phyloP scores from a whole-genome alignment of 2,797 vertebrate species.

The Antrozous pallidus region DNA sequence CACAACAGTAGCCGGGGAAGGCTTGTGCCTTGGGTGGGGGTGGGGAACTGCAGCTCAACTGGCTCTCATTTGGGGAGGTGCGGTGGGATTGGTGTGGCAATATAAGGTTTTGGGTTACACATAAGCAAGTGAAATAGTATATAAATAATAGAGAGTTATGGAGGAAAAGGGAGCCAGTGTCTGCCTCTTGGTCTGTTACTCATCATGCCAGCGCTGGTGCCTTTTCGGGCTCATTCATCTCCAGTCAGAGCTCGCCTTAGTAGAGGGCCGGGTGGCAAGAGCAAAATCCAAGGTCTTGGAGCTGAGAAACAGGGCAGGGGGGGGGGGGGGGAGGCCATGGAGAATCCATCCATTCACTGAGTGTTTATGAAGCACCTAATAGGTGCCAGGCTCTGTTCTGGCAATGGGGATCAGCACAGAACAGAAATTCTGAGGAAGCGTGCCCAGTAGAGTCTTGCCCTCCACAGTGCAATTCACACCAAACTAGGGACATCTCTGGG shows the following conservation, averaged over 20 bases:
- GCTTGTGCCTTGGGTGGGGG: not conserved
- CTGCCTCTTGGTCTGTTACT: slow-evolving; percentile 73
- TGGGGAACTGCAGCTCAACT: slow-evolving; percentile 52
- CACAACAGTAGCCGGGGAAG: slow-evolving; percentile 71
- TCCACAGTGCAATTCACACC: accelerated
- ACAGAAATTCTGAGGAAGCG: not conserved
- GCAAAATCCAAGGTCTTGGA: not conserved
- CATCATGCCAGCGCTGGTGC: slow-evolving; percentile 66
- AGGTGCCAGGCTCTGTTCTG: too few species aligned
- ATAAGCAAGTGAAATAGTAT: slow-evolving; percentile 75
- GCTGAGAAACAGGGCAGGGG: not conserved
- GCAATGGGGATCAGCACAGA: too few species aligned
- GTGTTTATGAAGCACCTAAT: not conserved
- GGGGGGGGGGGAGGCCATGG: accelerated
- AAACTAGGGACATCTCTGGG: accelerated
- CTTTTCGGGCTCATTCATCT: not conserved
- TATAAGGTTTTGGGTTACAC: slow-evolving; percentile 78
- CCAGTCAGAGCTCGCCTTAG: not conserved
- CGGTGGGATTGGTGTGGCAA: not conserved
- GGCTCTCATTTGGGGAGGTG: slow-evolving; percentile 7
- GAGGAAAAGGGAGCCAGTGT: slow-evolving; percentile 72
- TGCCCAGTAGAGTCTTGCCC: accelerated
- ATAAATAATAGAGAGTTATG: slow-evolving; percentile 73
- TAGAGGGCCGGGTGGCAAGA: not conserved
- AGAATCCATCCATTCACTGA: not conserved